A percentile compares a stretch with the other conserved stretches of the same genome.
Evolutionary conservation across 2,113 vertebrate species (phyloP).

Genomic region (Cinclus mexicanus): DNA sequence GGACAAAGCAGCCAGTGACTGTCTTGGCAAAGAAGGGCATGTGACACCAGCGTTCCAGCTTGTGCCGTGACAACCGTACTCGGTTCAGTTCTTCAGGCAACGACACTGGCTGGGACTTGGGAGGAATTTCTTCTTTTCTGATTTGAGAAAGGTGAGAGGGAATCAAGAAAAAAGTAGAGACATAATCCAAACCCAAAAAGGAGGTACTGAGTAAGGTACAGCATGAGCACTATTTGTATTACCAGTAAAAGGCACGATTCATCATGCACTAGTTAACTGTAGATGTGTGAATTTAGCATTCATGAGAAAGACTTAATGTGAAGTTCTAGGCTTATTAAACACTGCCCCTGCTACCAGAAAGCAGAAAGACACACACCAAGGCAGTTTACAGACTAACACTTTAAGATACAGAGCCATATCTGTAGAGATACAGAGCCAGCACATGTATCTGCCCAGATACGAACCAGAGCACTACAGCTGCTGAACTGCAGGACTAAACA

Average conservation of each 20-base stretch:
- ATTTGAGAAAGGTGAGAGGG: neutral
- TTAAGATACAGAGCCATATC: neutral
- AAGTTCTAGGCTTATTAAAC: neutral
- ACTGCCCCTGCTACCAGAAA: neutral
- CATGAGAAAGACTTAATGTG: neutral
- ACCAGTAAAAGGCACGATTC: neutral
- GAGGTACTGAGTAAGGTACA: neutral
- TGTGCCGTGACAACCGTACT: slow-evolving; percentile 93
- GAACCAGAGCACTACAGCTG: neutral
- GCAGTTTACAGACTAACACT: neutral
- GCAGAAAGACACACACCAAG: neutral
- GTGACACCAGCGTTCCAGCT: slow-evolving; percentile 98
- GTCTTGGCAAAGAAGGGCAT: slow-evolving; percentile 99
- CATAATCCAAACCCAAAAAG: neutral
- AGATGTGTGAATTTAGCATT: neutral
- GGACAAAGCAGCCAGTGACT: slow-evolving; percentile 95
- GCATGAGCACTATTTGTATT: neutral
- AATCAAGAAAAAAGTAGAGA: neutral
- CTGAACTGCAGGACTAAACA: neutral
- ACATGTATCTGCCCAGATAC: neutral
- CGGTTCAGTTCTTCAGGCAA: slow-evolving; percentile 94
- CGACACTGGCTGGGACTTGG: slow-evolving; percentile 94
- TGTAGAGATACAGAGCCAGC: neutral
- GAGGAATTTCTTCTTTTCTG: slow-evolving; percentile 95
- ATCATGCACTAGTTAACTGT: neutral